A percentile compares a stretch with the other conserved stretches of the same genome.
Conservation (phyloP, 2,888 invertebrate genomes). For the Aspidiotus rigidus region DNA sequence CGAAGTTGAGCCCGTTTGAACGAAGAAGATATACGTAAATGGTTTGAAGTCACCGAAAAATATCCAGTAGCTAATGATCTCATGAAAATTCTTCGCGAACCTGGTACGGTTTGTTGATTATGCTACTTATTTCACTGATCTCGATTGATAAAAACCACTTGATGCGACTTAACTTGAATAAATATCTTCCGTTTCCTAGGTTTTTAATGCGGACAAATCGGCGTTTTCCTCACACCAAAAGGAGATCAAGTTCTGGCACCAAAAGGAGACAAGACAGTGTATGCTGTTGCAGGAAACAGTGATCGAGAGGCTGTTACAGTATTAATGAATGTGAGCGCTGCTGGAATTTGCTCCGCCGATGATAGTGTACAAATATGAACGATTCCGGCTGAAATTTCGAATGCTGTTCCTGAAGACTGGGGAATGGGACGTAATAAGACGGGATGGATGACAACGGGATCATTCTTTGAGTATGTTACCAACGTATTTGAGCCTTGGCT, state of each 20-base stretch:
- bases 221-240: constrained; percentile 13
- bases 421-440: constrained; percentile 36
- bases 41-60: constrained; percentile 11
- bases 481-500: constrained; percentile 38
- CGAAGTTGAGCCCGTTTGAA: neutral
- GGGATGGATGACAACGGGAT: constrained; percentile 37
- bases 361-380: constrained; percentile 36
- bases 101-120: neutral
- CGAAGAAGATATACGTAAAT: constrained; percentile 1
- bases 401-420: constrained; percentile 36
- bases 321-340: constrained; percentile 6
- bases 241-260: neutral
- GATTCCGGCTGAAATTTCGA: constrained; percentile 36
- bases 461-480: constrained; percentile 37
- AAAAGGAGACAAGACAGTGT: constrained; percentile 10
- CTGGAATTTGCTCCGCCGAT: constrained; percentile 35
- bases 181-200: neutral
- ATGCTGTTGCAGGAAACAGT: neutral
- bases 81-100: neutral
- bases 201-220: constrained; percentile 18
- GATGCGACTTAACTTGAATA: neutral
- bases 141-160: neutral
- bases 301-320: constrained; percentile 16
- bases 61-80: constrained; percentile 4
- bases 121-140: neutral